Base-by-base conservation (phyloP, 2,113 vertebrate genomes). In the Limnothrissa miodon region DNA sequence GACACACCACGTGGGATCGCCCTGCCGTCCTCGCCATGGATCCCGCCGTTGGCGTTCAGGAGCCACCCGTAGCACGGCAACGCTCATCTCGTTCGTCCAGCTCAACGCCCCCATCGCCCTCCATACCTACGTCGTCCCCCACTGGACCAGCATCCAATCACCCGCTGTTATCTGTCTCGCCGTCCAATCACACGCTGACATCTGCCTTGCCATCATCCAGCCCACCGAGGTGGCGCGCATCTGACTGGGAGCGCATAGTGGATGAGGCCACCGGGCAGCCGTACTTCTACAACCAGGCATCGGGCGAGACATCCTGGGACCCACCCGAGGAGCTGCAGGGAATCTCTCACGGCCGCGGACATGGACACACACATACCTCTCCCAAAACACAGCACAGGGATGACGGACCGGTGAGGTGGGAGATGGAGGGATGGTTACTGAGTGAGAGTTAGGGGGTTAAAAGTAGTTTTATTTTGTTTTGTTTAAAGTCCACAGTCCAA, bases 261-360 rank as follows among this genome's bases (percentile, higher is more conserved):
- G 97, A 98, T 79, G 95, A 96, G 88, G 93, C 74, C 85, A 96
- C 94, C 59, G 95, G 96, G 70, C 93, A 92, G 25, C 93, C 94
- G 19, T 98, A 97, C 89, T 98, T 96, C 95, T 97, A 97, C 90
- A 97, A 98, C 88, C 82, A 92, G 0, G 92, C 96, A 83, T 97
- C 97, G 0, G 97, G 97, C 45, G 95, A 97, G 91, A 96, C 95
- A 2, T 96, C 94, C 83, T 99, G 97, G 98, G 97, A 99, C 81
- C 94, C 92, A n/a, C 96, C 95, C 0, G 91, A 93, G 25, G 74
- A 33, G 0, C 90, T 89, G 51, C 39, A 5, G 82, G 9, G 53
- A 82, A 48, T 6, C 46, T 6, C 46, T 17, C 8, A 2, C 1
- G 46, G 46, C 4, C 46, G 1, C 46, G 46, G 10, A 48, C 46